Conservation (phyloP, 2,113 vertebrate species). For the Solea solea region DNA sequence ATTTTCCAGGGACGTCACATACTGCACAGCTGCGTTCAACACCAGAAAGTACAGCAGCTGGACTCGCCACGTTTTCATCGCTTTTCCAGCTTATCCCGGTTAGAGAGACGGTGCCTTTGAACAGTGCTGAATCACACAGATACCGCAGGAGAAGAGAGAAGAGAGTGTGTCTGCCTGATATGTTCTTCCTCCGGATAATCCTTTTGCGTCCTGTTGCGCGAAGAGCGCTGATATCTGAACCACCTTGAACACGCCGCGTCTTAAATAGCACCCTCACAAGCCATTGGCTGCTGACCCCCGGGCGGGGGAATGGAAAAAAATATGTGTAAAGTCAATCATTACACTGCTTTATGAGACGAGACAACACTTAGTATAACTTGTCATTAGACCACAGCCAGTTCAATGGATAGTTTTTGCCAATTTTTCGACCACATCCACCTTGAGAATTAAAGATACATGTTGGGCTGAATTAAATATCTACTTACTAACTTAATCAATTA, state of each 20-base stretch:
- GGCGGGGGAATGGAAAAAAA: slow-evolving; percentile 61
- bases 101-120: neutral
- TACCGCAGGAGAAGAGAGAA: neutral
- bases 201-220: slow-evolving; percentile 36
- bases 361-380: neutral
- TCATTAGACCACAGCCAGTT: neutral
- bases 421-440: too few species aligned
- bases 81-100: slow-evolving; percentile 51
- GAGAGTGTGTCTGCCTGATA: neutral
- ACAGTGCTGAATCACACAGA: neutral
- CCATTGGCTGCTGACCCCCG: slow-evolving; percentile 68
- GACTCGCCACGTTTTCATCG: slow-evolving; percentile 69
- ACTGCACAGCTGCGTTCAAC: slow-evolving; percentile 62
- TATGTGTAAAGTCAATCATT: slow-evolving; percentile 63
- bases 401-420: neutral
- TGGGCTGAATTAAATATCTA: too few species aligned
- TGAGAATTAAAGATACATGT: too few species aligned
- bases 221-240: slow-evolving; percentile 68
- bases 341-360: slow-evolving; percentile 36
- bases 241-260: slow-evolving; percentile 63
- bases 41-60: slow-evolving; percentile 63
- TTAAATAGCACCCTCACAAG: slow-evolving; percentile 76
- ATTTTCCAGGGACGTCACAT: slow-evolving; percentile 73
- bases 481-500: too few species aligned
- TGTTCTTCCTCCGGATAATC: slow-evolving; percentile 1